Conservation (phyloP, 2,797 vertebrate genomes). For the Kryptolebias ocellatus region DNA sequence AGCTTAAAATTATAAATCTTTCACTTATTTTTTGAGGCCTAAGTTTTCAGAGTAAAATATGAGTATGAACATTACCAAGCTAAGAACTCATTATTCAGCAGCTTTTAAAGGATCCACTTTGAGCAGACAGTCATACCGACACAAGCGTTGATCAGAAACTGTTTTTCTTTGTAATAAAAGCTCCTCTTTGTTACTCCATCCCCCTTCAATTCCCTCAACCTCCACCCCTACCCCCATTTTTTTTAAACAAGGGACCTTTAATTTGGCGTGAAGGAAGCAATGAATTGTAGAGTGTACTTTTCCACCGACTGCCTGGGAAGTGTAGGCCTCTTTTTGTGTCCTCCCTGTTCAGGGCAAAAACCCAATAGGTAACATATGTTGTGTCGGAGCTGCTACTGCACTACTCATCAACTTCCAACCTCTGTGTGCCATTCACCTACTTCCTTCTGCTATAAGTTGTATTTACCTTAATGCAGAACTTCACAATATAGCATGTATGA, state of each 20-base stretch:
- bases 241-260: constrained; percentile 84
- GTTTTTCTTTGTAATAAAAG: constrained; percentile 73
- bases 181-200: constrained; percentile 51
- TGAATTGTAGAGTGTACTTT: constrained; percentile 83
- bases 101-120: not conserved
- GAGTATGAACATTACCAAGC: not conserved
- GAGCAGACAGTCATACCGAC: constrained; percentile 8
- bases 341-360: constrained; percentile 24
- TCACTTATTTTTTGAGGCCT: not conserved
- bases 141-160: constrained; percentile 22
- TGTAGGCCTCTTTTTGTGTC: constrained; percentile 33
- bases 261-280: constrained; percentile 82
- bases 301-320: constrained; percentile 73
- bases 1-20: not conserved
- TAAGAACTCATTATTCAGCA: not conserved
- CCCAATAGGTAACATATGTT: constrained; percentile 79
- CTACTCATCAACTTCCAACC: not conserved
- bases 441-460: not conserved
- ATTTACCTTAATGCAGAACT: constrained; percentile 26
- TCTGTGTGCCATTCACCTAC: not conserved
- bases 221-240: constrained; percentile 37
- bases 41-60: not conserved
- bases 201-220: constrained; percentile 33
- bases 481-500: constrained; percentile 7
- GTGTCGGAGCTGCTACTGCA: constrained; percentile 29